Percentiles rank a stretch among this genome's conserved stretches.
Evolutionary conservation across 2,113 vertebrate genomes (phyloP).

Genomic region (Dermatemys mawii): DNA sequence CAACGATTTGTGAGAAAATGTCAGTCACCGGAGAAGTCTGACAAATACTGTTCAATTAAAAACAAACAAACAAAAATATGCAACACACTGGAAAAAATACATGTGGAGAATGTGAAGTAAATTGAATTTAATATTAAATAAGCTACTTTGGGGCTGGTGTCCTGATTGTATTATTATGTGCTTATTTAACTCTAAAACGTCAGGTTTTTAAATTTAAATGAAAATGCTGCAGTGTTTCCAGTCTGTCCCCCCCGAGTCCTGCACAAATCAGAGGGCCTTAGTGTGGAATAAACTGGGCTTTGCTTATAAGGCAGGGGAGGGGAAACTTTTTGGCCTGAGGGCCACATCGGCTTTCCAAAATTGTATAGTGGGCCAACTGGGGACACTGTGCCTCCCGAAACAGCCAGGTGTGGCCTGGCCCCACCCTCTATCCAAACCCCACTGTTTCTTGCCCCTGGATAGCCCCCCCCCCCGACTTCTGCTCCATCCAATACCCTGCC

Average conservation of each 20-base stretch:
- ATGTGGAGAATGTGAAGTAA: no score
- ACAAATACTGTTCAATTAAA: neutral
- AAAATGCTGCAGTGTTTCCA: neutral
- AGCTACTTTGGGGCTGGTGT: no score
- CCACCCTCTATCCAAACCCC: no score
- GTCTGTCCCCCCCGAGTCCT: neutral
- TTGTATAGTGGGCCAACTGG: no score
- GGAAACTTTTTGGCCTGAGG: no score
- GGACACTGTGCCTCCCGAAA: no score
- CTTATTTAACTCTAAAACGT: neutral
- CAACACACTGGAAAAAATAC: neutral
- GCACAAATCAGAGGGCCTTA: neutral
- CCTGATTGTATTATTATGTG: neutral
- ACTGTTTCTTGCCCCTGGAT: no score
- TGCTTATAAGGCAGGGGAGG: no score
- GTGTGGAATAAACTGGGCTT: neutral
- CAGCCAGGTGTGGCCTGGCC: no score
- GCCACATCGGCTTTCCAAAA: no score
- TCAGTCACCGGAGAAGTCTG: neutral
- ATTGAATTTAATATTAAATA: neutral
- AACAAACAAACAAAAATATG: neutral
- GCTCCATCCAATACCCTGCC: no score
- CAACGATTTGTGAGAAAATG: neutral
- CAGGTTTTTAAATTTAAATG: neutral
- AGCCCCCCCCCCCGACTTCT: no score